Base-by-base conservation (phyloP, 1,140 invertebrate species). In the Drosophila subpulchrella region DNA sequence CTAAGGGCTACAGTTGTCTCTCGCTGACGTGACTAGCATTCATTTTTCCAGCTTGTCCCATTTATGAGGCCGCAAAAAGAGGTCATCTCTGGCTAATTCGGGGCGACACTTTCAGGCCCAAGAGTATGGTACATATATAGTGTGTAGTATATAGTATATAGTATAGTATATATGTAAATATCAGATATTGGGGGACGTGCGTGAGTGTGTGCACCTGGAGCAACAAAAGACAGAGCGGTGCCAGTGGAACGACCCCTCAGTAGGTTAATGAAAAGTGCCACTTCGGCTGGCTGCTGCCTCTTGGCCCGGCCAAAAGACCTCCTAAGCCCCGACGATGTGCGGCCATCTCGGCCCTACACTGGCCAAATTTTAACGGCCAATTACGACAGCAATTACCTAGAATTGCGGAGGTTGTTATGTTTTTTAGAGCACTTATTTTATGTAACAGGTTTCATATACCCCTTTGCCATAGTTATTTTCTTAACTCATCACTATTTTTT, bases 221-320 rank as follows among this genome's bases (percentile, higher is more conserved):
- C 71, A 71, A 75, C 55, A 58, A 75, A 82, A 77, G 71, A 50
- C 66, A 79, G 81, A 77, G 74, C 75, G 60, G 57, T 67, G 74
- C 51, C 71, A 89, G 84, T 78, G 85, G 80, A 89, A 89, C 81
- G 84, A 89, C 85, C 84, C 84, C 80, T 20, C 61, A 89, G 84
- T 89, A 89, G 84, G 84, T 89, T 89, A 89, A 89, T 84, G 56
- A 84, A 89, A 75, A 81, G 36, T 68, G 46, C 38, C 57, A 60
- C 55, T 65, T 59, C 39, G 27, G 55, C 36, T 73, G 71, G 32
- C 51, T 42, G 44, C 38, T 58, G 63, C 54, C 60, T 70, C 56
- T 48, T 36, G 56, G 30, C 41, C 59, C 39, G 15, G 34, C 42
- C 27, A 6, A 63, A 65, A 66, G 58, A 41, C 1, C 36, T 67